phyloP scores from a whole-genome alignment of 2,888 invertebrate genomes.

The Pammene aurita region DNA sequence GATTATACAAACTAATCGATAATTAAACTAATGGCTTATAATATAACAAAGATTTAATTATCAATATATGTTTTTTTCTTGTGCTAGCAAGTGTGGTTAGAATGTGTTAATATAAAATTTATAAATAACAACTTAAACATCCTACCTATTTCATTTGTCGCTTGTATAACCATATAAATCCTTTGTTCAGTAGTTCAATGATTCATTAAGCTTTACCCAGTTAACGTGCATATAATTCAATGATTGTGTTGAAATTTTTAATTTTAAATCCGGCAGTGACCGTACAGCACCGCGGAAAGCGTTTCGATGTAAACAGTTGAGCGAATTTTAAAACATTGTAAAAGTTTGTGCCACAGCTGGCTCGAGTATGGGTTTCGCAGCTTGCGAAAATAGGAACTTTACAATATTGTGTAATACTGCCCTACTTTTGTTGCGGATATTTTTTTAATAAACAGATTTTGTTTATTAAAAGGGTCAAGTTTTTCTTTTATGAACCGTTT shows the following conservation, averaged over 20 bases:
- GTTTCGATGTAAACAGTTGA: conserved; percentile 38
- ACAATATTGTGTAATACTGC: conserved; percentile 4
- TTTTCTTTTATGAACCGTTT: too few relatives aligned
- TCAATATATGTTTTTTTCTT: too few relatives aligned
- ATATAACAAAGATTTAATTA: too few relatives aligned
- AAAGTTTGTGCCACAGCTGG: conserved; percentile 29
- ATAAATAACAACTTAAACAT: too few relatives aligned
- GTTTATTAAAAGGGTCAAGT: background rate
- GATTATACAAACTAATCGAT: too few relatives aligned
- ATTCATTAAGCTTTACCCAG: too few relatives aligned
- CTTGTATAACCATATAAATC: too few relatives aligned
- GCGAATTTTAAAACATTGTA: conserved; percentile 36
- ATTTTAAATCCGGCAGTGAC: conserved; percentile 32
- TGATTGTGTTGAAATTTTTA: conserved; percentile 11
- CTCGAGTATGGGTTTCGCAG: conserved; percentile 15
- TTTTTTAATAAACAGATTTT: background rate
- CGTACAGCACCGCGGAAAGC: conserved; percentile 38
- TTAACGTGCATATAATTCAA: conserved; percentile 1
- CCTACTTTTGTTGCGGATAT: conserved; percentile 4
- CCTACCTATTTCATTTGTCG: too few relatives aligned
- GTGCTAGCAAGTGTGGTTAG: too few relatives aligned
- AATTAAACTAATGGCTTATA: too few relatives aligned
- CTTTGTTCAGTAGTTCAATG: too few relatives aligned
- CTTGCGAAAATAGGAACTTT: conserved; percentile 12
- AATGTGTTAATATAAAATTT: too few relatives aligned